These are phyloP conservation scores for Euleptes europaea DNA, from an alignment of 2,113 vertebrate genomes.

Conservation along the genomic window DNA sequence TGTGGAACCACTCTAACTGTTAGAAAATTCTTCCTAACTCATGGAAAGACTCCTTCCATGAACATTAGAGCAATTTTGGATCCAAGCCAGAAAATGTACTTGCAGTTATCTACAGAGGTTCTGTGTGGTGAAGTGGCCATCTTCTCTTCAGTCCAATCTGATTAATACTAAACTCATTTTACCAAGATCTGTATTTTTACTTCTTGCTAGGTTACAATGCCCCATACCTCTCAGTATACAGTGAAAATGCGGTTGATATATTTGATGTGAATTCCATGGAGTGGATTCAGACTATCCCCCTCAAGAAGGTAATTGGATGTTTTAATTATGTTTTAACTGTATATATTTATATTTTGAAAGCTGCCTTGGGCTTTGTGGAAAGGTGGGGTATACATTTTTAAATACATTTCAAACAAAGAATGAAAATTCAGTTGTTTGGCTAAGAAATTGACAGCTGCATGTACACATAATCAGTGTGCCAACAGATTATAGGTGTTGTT, in stretches of 20 bases:
- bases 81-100: neutral
- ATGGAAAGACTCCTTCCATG: no score
- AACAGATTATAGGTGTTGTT: neutral
- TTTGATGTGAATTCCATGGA: conserved; percentile 98
- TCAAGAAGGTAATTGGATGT: conserved; percentile 93
- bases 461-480: neutral
- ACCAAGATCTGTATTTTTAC: neutral
- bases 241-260: conserved; percentile 95
- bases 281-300: conserved; percentile 97
- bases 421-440: neutral
- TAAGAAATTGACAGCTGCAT: neutral
- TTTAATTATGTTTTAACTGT: no score
- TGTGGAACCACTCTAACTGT: no score
- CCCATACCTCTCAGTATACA: conserved; percentile 97
- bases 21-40: no score
- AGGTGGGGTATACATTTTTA: no score
- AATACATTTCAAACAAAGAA: neutral
- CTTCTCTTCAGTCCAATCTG: neutral
- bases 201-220: conserved; percentile 90
- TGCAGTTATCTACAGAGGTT: neutral
- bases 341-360: no score
- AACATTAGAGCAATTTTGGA: no score
- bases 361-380: no score
- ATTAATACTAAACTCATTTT: neutral
- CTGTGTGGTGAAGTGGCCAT: accelerated